phyloP scores from a whole-genome alignment of 2,113 vertebrate genomes.

The Ia io region DNA sequence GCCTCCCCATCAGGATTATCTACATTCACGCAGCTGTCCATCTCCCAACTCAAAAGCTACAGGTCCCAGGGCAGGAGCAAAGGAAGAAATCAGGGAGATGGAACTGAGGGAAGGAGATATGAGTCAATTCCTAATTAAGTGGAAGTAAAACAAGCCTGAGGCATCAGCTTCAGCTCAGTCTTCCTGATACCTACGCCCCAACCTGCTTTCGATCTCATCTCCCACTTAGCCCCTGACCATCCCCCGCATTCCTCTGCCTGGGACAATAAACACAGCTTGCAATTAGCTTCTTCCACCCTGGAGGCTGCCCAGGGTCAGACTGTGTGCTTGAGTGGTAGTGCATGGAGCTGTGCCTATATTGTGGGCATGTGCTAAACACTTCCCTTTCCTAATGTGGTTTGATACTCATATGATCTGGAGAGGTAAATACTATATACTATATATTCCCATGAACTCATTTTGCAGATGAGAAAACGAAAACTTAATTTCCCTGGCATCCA shows the following conservation, averaged over 20 bases:
- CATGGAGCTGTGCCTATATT: background rate
- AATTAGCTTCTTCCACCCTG: background rate
- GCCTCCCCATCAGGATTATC: too few species aligned
- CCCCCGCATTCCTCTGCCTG: background rate
- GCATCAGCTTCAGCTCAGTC: background rate
- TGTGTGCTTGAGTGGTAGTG: accelerated
- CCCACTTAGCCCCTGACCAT: background rate
- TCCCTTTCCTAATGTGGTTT: background rate
- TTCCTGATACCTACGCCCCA: background rate
- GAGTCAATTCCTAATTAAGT: background rate
- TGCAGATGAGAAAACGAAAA: background rate
- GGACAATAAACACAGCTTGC: background rate
- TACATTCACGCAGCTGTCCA: background rate
- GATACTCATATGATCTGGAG: background rate
- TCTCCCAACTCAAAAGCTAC: background rate
- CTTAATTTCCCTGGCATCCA: background rate
- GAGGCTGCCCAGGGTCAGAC: background rate
- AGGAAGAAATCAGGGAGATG: background rate
- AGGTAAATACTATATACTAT: background rate
- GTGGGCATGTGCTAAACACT: background rate
- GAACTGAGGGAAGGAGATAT: background rate
- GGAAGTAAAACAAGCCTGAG: background rate
- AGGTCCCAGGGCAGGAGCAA: background rate
- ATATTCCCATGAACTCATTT: background rate
- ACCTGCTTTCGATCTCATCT: background rate